Conservation (phyloP, 1,140 invertebrate genomes). For the Pogonus chalceus region DNA sequence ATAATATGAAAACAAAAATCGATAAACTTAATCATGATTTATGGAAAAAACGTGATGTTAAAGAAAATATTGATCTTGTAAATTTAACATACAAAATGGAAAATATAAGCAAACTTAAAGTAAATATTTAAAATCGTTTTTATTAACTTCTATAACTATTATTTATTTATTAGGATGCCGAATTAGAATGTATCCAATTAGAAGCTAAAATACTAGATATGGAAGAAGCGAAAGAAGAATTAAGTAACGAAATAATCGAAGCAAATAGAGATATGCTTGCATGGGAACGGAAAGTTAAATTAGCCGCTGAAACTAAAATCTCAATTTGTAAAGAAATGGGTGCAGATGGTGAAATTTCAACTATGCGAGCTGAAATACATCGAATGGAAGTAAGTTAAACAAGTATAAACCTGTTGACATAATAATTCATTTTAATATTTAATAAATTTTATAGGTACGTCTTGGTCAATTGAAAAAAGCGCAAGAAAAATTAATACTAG, state of each 20-base stretch:
- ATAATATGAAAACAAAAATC: constrained; percentile 46
- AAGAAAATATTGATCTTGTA: constrained; percentile 46
- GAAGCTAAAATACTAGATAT: constrained; percentile 55
- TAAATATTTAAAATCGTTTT: constrained; percentile 9
- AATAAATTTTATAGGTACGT: constrained; percentile 42
- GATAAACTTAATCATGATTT: constrained; percentile 47
- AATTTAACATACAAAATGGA: constrained; percentile 47
- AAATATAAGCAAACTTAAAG: constrained; percentile 42
- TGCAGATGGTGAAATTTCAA: constrained; percentile 55
- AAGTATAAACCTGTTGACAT: not conserved
- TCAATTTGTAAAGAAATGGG: constrained; percentile 53
- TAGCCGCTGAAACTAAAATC: constrained; percentile 57
- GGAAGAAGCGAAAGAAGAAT: constrained; percentile 50
- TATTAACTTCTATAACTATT: not conserved
- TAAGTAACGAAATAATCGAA: constrained; percentile 50
- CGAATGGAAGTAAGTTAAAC: constrained; percentile 57
- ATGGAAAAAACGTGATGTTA: constrained; percentile 46
- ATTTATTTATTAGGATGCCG: constrained; percentile 42
- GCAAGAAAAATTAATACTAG: constrained; percentile 62
- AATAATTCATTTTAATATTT: constrained; percentile 6
- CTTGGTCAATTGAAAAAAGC: constrained; percentile 56
- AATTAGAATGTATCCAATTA: constrained; percentile 51
- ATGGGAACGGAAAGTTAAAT: constrained; percentile 69
- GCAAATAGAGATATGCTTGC: constrained; percentile 57
- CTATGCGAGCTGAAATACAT: constrained; percentile 71